Evolutionary conservation across 2,797 vertebrate species (phyloP), one percentile per base, ranked within the genome.

Genomic region (Tarsius wallacei): DNA sequence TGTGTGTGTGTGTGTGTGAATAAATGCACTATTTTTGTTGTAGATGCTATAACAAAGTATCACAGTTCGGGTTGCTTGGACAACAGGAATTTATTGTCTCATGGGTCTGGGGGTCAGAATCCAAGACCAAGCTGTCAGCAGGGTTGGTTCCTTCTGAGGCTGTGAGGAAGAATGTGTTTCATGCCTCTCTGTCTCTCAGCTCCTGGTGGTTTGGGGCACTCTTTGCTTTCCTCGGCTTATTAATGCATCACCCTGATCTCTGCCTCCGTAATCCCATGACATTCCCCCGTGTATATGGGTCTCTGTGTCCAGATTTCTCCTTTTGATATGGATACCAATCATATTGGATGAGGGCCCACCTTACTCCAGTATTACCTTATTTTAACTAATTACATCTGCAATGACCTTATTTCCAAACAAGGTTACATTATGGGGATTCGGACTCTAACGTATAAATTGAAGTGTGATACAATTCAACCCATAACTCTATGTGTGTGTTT

Each of bases 231-330:
- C 17, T 68, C 33, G 66, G 66, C 17, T 70, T 33, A 5, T 21
- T 10, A 11, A 70, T 2, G 8, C 66, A 5, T 33, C 66, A 36
- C n/a, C 17, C 8, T 36, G 66, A 33, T 70, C 66, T 21, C 4
- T 19, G 8, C n/a, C n/a, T 70, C n/a, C 17, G 33, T 19, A 70
- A n/a, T 5, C n/a, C n/a, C 2, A 2, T 12, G 66, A 9, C 0
- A 0, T 70, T 70, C 66, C 33, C 66, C 11, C n/a, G 42, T 36
- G 17, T 1, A 42, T 21, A 3, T 70, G 33, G 33, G 66, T 70
- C 66, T 70, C n/a, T 70, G 1, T 36, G 66, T 5, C 66, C 66
- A 70, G 21, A 33, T 21, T 68, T 21, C 66, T 4, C 66, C 19
- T 4, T 70, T 36, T 36, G 66, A 36, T 12, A 21, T 33, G 64